Conservation (phyloP, 1,140 invertebrate genomes). For the Globodera ellingtonae region DNA sequence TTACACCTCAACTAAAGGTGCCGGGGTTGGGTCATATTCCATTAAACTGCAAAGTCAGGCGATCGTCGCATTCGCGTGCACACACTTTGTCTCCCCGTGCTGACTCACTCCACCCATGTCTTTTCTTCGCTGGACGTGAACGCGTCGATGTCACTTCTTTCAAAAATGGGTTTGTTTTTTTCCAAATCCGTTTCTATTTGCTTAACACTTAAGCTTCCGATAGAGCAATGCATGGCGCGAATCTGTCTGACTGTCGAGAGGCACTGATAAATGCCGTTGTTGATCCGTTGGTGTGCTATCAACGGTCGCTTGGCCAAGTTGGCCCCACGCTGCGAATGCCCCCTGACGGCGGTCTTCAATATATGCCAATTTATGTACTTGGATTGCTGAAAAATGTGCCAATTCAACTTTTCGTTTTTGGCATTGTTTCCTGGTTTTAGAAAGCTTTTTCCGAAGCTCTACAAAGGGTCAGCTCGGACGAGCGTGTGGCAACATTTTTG, state of each 20-base stretch:
- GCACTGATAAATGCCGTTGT: slow-evolving; percentile 91
- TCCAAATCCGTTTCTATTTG: too few species aligned
- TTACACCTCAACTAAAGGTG: slow-evolving; percentile 95
- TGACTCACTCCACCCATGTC: slow-evolving; percentile 80
- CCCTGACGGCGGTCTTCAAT: slow-evolving; percentile 74
- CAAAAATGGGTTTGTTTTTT: slow-evolving; percentile 59
- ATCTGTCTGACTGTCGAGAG: slow-evolving; percentile 85
- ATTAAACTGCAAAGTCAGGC: slow-evolving; percentile 68
- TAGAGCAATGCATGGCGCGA: slow-evolving; percentile 78
- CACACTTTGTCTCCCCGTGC: slow-evolving; percentile 89
- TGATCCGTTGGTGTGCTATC: slow-evolving; percentile 84
- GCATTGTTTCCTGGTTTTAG: slow-evolving; percentile 44
- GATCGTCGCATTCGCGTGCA: slow-evolving; percentile 96
- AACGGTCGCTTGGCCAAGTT: slow-evolving; percentile 68
- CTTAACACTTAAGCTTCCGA: slow-evolving; percentile 79
- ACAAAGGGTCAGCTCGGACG: slow-evolving; percentile 76
- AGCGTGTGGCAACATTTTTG: slow-evolving; percentile 88
- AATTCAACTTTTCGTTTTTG: slow-evolving; percentile 61
- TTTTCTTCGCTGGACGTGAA: slow-evolving; percentile 90
- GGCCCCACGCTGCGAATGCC: slow-evolving; percentile 70
- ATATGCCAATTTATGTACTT: slow-evolving; percentile 84
- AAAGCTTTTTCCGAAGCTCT: slow-evolving; percentile 42
- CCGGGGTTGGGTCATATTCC: neutral
- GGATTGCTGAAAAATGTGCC: slow-evolving; percentile 86
- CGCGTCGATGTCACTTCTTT: slow-evolving; percentile 80